Conservation (phyloP, 2,797 vertebrate species). For the Rhinoraja longicauda region DNA sequence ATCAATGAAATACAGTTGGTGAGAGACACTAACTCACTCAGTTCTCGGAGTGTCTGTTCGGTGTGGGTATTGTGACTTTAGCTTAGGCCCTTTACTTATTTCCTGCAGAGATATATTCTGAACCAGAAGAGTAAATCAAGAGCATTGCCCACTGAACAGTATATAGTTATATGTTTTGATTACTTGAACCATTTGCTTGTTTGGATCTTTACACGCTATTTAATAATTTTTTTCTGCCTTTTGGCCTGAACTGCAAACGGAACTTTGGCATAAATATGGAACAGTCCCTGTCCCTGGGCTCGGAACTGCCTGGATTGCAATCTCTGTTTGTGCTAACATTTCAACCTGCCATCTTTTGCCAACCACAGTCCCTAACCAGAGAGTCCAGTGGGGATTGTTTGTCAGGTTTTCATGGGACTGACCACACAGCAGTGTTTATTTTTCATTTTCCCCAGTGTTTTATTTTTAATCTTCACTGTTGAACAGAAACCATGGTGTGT, state of each 20-base stretch:
- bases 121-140: not conserved
- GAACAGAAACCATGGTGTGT: constrained; percentile 2
- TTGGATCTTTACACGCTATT: constrained; percentile 13
- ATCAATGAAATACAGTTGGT: not conserved
- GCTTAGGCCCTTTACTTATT: not conserved
- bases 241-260: constrained; percentile 5
- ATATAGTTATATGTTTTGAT: constrained; percentile 22
- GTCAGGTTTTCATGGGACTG: constrained; percentile 26
- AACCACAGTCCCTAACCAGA: not conserved
- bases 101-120: not conserved
- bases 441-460: constrained; percentile 30
- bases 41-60: not conserved
- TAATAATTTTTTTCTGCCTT: constrained; percentile 6
- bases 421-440: constrained; percentile 26
- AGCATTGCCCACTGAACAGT: not conserved
- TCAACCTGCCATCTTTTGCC: constrained; percentile 32
- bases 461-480: constrained; percentile 24
- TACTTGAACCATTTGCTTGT: constrained; percentile 20
- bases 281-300: constrained; percentile 3
- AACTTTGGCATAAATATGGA: constrained; percentile 19
- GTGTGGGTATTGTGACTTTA: not conserved
- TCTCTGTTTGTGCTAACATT: constrained; percentile 34
- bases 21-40: not conserved
- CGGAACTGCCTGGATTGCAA: not conserved
- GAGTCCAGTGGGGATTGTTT: not conserved